Evolutionary conservation across 2,113 vertebrate species (phyloP).

Genomic region (Polyodon spathula): DNA sequence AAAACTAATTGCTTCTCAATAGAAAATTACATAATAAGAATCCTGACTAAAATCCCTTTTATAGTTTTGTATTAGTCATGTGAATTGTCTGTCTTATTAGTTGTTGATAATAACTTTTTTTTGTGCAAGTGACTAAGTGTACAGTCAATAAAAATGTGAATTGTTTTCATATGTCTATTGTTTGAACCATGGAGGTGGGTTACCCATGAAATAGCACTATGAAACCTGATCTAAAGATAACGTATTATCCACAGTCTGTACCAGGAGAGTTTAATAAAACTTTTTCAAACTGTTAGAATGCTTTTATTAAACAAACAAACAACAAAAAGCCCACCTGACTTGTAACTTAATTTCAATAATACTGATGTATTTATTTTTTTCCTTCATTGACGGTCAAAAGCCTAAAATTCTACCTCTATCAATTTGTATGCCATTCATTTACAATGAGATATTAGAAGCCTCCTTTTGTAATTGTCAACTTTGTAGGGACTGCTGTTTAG

Average conservation of each 20-base stretch:
- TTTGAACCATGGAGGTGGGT: neutral
- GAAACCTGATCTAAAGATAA: too few relatives aligned
- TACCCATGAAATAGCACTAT: too few relatives aligned
- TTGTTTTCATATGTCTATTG: neutral
- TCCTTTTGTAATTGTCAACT: constrained; percentile 44
- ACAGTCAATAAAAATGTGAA: neutral
- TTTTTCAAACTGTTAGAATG: too few relatives aligned
- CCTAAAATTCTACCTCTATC: constrained; percentile 68
- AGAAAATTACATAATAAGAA: too few relatives aligned
- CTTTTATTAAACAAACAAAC: too few relatives aligned
- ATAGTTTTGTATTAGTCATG: too few relatives aligned
- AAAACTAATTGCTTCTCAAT: too few relatives aligned
- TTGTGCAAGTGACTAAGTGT: neutral
- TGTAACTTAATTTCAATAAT: constrained; percentile 58
- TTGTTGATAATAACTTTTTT: neutral
- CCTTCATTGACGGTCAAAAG: constrained; percentile 50
- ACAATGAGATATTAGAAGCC: constrained; percentile 49
- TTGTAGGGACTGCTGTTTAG: constrained; percentile 48
- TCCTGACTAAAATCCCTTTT: too few relatives aligned
- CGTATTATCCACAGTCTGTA: too few relatives aligned
- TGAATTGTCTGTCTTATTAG: too few relatives aligned
- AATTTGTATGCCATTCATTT: constrained; percentile 45
- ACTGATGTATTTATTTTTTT: constrained; percentile 23
- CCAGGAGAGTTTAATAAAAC: too few relatives aligned
- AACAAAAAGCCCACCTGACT: constrained; percentile 19